Evolutionary conservation across 2,797 vertebrate genomes (phyloP), one percentile per base, ranked within the genome.

Genomic region (Lindbergichthys nudifrons): DNA sequence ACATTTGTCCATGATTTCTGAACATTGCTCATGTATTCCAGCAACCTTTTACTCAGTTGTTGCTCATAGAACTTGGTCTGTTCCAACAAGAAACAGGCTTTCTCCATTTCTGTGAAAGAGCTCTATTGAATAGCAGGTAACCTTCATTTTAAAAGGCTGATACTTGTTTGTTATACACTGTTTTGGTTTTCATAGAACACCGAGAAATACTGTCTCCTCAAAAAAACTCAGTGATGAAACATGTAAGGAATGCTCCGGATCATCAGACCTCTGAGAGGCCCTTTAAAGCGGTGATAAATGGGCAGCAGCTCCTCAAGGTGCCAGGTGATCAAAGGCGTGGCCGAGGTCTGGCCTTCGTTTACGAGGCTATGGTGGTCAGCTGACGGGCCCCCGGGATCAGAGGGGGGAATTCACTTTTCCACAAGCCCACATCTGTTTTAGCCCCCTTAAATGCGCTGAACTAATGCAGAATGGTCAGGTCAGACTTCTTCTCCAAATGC

Each of bases 241-340:
- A 13, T 12, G 15, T 0, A 10, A 83, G 79, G 89, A 85, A 89
- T 83, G 87, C 66, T 2, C 76, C 54, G 11, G 64, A 56, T 62
- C 76, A 73, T 79, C 74, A 47, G 59, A 70, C 74, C 73, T 65
- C 65, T 3, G 67, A 59, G 58, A 32, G 10, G 21, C 71, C 58
- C 77, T 74, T 84, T 65, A 87, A 83, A 82, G 74, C 3, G 1
- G 74, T 89, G 89, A 93, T 92, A 80, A 88, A 92, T 85, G 87
- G 39, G 54, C 70, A 71, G 87, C 73, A 54, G 32, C 71, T 84
- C 80, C 81, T 86, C 46, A 65, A 80, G 77, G 82, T 86, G 82
- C 52, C 52, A 82, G 60, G 75, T 65, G 84, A 94, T 93, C 88
- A 92, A 90, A 92, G 91, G 85, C 78, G 65, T 77, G 86, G 73